These are phyloP conservation scores for Pituophis catenifer DNA, from an alignment of 2,113 vertebrate species.

Conservation along the genomic window DNA sequence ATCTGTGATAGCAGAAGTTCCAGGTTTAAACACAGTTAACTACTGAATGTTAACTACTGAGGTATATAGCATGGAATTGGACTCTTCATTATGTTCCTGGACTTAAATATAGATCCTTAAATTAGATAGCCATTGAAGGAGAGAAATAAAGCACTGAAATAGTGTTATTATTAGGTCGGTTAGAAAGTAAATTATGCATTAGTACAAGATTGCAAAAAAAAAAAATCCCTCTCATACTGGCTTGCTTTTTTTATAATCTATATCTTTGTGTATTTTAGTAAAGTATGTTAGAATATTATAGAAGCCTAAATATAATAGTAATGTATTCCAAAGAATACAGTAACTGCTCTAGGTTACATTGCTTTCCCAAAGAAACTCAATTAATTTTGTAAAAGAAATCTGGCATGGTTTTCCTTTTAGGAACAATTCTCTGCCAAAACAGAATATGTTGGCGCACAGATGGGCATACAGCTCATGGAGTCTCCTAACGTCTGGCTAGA, in stretches of 20 bases:
- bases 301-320: background rate
- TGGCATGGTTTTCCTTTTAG: background rate
- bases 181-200: background rate
- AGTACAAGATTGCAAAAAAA: background rate
- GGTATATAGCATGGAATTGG: background rate
- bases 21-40: background rate
- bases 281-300: background rate
- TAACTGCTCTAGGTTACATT: background rate
- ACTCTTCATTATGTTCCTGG: background rate
- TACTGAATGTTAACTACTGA: background rate
- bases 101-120: background rate
- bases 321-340: background rate
- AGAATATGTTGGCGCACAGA: background rate
- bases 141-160: background rate
- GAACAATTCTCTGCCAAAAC: background rate
- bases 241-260: background rate
- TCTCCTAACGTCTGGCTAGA: background rate
- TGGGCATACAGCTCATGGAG: background rate
- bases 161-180: background rate
- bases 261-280: background rate
- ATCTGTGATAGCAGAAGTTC: background rate
- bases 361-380: background rate
- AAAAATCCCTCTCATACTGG: background rate
- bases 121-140: background rate
- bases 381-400: background rate